Evolutionary conservation across 64 coral and sea anemone species (phyloP), one percentile per base, ranked within the genome.

Genomic region (Dendrophyllia cribrosa): DNA sequence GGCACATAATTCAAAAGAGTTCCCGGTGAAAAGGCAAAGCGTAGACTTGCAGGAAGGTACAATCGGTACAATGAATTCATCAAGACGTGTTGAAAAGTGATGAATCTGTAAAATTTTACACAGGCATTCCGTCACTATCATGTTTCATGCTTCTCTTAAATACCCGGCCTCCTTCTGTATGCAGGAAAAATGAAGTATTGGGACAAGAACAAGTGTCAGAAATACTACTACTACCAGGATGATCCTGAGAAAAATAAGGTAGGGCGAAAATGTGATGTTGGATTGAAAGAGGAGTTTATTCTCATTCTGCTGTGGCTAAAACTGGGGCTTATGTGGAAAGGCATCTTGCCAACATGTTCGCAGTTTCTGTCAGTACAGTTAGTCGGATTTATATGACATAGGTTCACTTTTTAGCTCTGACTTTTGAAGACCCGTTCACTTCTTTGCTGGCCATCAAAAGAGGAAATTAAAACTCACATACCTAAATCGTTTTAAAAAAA

Each of bases 161-260:
- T n/a, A n/a, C n/a, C n/a, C n/a, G n/a, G n/a, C n/a, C n/a, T n/a
- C n/a, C 22, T 59, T 51, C 88, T 62, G 2, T 89, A 67, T 66
- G 88, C 75, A n/a, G 88, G 34, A 66, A 89, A 89, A 78, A 68
- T 69, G 59, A 89, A 79, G 61, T 89, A 89, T 43, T 89, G 62
- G 74, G 88, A 69, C 20, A 77, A 74, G n/a, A n/a, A n/a, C n/a
- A n/a, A n/a, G n/a, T n/a, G n/a, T n/a, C n/a, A n/a, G n/a, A n/a
- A n/a, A n/a, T n/a, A n/a, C n/a, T 46, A 11, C 45, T 48, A 46
- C 43, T 74, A 74, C 45, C 72, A 74, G 14, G 17, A 50, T 17
- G 13, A 74, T 74, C 45, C 44, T 14, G 15, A 49, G 43, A 74
- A 74, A 16, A 16, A 74, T 46, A 74, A 74, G 17, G 26, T 43